These are phyloP conservation scores for Cassiopea andromeda DNA, from an alignment of 30 jellyfish, hydroid and myxozoan genomes.

Conservation along the genomic window DNA sequence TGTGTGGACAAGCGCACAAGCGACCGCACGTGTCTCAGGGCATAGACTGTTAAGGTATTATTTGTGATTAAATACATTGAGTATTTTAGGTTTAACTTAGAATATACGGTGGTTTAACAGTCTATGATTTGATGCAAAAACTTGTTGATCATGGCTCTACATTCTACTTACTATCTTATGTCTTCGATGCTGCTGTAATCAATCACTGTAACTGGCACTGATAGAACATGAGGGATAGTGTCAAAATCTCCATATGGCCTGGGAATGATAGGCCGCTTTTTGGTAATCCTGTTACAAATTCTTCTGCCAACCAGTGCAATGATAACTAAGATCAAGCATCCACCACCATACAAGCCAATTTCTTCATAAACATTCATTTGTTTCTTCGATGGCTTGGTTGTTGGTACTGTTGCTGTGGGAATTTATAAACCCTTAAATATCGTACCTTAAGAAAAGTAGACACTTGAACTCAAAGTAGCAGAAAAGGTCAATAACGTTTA, in stretches of 20 bases:
- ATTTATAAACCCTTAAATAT: background rate
- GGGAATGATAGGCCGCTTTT: background rate
- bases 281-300: background rate
- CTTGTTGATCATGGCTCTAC: no score
- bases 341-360: slow-evolving; percentile 33
- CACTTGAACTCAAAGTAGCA: no score
- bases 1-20: no score
- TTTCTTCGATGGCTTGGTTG: background rate
- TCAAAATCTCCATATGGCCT: background rate
- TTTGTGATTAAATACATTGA: no score
- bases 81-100: background rate
- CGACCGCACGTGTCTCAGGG: no score
- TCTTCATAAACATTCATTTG: slow-evolving; percentile 1
- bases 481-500: no score
- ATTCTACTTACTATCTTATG: background rate
- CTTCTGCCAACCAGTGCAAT: background rate
- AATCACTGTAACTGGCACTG: background rate
- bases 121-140: background rate
- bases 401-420: background rate
- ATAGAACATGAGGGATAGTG: background rate
- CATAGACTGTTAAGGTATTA: no score
- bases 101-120: background rate
- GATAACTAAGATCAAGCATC: slow-evolving; percentile 10
- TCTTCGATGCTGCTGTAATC: background rate
- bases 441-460: no score